Conservation (phyloP, 2,797 vertebrate genomes). For the Aselliscus stoliczkanus region DNA sequence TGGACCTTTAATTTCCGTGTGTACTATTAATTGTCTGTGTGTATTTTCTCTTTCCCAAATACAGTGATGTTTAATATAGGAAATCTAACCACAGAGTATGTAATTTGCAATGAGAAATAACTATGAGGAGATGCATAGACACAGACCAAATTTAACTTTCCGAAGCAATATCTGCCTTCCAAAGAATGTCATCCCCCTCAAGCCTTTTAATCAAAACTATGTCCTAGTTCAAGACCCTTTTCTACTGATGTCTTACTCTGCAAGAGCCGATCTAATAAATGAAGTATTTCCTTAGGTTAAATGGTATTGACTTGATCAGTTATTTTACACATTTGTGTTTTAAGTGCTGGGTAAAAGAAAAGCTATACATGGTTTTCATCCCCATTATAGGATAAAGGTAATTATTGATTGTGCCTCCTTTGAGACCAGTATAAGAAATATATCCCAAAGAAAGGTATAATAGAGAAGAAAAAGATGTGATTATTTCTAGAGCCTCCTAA, state of each 20-base stretch:
- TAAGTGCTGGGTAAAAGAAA: not conserved
- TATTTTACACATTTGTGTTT: not conserved
- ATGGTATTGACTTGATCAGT: not conserved
- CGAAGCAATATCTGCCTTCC: not conserved
- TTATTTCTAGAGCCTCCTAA: not conserved
- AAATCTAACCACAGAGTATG: not conserved
- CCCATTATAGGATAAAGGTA: not conserved
- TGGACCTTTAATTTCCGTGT: not conserved
- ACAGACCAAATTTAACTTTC: not conserved
- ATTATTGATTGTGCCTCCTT: not conserved
- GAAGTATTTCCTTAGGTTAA: not conserved
- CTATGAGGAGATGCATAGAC: not conserved
- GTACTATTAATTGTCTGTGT: not conserved
- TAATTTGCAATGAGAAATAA: not conserved
- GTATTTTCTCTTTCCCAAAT: not conserved
- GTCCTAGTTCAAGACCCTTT: not conserved
- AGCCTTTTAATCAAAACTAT: not conserved
- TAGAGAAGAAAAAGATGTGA: not conserved
- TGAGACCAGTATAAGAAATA: not conserved
- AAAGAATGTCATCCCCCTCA: not conserved
- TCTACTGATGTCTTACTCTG: not conserved
- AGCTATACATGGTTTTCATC: not conserved
- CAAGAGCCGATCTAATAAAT: not conserved
- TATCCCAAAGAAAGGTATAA: not conserved
- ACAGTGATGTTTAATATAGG: not conserved